Evolutionary conservation across 2,113 vertebrate genomes (phyloP).

Genomic region (Papio anubis): DNA sequence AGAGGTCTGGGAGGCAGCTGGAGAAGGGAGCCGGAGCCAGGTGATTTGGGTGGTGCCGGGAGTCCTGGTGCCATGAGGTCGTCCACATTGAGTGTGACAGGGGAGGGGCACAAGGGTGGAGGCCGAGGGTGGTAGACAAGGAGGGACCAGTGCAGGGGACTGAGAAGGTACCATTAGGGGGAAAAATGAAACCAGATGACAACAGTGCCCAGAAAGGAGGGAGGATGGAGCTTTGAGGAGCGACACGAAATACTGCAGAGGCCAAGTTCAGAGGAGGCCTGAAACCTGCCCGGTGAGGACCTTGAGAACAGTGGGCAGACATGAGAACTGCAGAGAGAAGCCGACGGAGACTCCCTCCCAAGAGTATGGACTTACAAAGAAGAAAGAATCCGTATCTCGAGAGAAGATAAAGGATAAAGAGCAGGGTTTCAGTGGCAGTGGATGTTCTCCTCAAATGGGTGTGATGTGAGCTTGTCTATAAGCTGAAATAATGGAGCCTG

Average conservation of each 20-base stretch:
- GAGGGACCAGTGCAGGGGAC: not conserved
- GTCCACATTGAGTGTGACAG: not conserved
- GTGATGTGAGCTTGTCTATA: too few species aligned
- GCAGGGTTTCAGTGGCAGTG: fast-evolving
- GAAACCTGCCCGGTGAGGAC: not conserved
- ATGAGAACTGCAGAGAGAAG: not conserved
- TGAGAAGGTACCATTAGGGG: not conserved
- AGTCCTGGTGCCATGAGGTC: not conserved
- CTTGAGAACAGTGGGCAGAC: not conserved
- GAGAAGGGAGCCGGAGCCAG: not conserved
- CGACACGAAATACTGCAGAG: not conserved
- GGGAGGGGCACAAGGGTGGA: not conserved
- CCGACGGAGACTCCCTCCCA: not conserved
- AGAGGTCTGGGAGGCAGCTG: not conserved
- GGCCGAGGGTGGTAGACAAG: not conserved
- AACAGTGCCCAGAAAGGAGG: fast-evolving
- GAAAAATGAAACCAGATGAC: not conserved
- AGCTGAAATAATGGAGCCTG: not conserved
- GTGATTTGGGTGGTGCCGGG: not conserved
- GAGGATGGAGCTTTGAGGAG: not conserved
- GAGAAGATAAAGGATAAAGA: not conserved
- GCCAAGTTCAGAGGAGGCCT: not conserved
- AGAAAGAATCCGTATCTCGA: not conserved
- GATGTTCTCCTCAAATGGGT: not conserved
- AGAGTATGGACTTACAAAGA: fast-evolving